phyloP scores from a whole-genome alignment of 2,113 vertebrate genomes.

The Halichoerus grypus region DNA sequence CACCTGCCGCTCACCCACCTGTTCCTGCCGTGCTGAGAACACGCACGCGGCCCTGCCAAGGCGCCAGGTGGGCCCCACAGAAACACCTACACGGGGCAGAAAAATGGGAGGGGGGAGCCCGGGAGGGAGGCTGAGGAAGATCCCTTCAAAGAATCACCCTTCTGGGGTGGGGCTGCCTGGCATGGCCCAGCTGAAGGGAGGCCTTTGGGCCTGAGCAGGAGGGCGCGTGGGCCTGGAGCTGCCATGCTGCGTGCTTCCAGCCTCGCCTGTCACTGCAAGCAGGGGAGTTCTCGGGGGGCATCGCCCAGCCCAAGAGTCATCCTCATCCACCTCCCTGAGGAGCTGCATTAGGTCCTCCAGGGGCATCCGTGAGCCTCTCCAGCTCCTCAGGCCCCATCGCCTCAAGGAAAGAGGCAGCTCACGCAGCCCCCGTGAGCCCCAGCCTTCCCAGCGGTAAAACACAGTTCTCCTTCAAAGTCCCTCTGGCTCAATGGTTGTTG shows the following conservation, averaged over 20 bases:
- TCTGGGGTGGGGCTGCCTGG: background rate
- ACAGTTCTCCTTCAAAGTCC: background rate
- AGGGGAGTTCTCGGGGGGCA: background rate
- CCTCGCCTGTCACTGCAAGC: too few relatives aligned
- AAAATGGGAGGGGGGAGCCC: background rate
- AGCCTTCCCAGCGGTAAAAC: too few relatives aligned
- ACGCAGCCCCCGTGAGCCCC: too few relatives aligned
- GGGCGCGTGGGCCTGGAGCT: background rate
- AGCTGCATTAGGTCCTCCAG: too few relatives aligned
- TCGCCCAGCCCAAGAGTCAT: too few relatives aligned
- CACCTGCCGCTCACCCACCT: too few relatives aligned
- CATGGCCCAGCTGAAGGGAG: background rate
- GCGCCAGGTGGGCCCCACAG: too few relatives aligned
- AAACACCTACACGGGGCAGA: background rate
- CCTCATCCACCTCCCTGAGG: background rate
- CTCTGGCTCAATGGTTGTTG: background rate
- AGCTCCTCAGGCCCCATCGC: background rate
- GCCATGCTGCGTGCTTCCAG: background rate
- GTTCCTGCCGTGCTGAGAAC: background rate
- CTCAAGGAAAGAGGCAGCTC: background rate
- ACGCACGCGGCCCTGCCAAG: rapidly evolving
- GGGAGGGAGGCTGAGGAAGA: background rate
- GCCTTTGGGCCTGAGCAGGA: background rate
- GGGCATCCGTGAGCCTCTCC: too few relatives aligned
- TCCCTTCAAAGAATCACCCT: background rate